phyloP scores from a whole-genome alignment of 2,113 vertebrate genomes.

The Scytalopus superciliaris region DNA sequence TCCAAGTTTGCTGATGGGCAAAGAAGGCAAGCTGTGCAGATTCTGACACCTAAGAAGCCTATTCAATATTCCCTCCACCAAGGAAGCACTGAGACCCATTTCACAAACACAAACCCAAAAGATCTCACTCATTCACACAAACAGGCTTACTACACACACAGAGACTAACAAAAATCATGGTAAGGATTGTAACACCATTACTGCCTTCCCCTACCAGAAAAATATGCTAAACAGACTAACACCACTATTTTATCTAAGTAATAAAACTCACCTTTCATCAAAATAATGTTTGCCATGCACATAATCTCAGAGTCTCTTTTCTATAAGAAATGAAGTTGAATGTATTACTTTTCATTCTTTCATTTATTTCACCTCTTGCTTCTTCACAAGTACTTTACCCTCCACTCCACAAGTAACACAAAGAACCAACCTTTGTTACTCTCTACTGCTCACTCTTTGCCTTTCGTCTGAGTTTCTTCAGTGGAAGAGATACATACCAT shows the following conservation, averaged over 20 bases:
- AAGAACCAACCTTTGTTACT: not conserved
- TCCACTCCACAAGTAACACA: not conserved
- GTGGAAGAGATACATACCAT: not conserved
- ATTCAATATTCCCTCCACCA: not conserved
- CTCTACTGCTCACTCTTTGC: not conserved
- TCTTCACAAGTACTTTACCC: not conserved
- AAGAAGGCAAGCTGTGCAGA: not conserved
- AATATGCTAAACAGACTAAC: not conserved
- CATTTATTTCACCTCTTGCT: not conserved
- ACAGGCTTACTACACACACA: too few species aligned
- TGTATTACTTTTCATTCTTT: not conserved
- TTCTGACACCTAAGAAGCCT: not conserved
- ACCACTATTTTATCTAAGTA: not conserved
- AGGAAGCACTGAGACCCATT: not conserved
- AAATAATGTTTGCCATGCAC: not conserved
- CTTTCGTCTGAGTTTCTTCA: not conserved
- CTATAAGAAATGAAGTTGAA: not conserved
- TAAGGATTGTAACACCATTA: not conserved
- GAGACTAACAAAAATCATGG: not conserved
- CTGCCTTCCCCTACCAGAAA: not conserved
- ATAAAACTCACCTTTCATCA: not conserved
- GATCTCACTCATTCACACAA: not conserved
- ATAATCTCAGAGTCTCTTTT: not conserved
- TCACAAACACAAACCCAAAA: not conserved
- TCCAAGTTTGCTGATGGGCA: not conserved